A percentile compares a stretch with the other conserved stretches of the same genome.
Evolutionary conservation across 2,888 invertebrate species (phyloP).

Genomic region (Megamerina dolium): DNA sequence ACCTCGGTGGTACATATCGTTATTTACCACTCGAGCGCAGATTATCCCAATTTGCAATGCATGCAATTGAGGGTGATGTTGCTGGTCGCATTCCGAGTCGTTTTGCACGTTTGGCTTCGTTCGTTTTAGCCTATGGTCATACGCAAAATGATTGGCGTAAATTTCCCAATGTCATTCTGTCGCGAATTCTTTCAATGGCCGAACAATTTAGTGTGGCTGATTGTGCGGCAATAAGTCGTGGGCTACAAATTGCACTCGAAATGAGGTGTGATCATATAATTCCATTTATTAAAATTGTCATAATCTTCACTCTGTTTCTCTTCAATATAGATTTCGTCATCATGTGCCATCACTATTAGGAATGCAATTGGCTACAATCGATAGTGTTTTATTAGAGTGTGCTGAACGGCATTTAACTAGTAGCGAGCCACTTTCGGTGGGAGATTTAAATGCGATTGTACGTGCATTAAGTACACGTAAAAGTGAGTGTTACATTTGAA

Average conservation of each 20-base stretch:
- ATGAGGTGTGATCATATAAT: constrained; percentile 25
- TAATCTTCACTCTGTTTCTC: background rate
- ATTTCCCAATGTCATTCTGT: constrained; percentile 43
- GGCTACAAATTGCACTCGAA: constrained; percentile 46
- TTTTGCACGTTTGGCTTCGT: constrained; percentile 47
- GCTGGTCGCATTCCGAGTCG: constrained; percentile 45
- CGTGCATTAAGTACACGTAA: constrained; percentile 35
- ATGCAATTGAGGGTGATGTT: constrained; percentile 40
- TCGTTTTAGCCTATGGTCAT: constrained; percentile 51
- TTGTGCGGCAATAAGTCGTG: constrained; percentile 49
- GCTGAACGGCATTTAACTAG: constrained; percentile 37
- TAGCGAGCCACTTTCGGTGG: constrained; percentile 25
- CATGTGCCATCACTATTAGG: constrained; percentile 28
- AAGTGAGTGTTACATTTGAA: constrained; percentile 34
- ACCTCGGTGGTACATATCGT: constrained; percentile 52
- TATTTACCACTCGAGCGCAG: constrained; percentile 50
- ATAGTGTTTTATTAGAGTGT: constrained; percentile 40
- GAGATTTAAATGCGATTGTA: constrained; percentile 40
- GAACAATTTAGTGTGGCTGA: constrained; percentile 47
- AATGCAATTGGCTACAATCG: constrained; percentile 36
- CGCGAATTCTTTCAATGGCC: constrained; percentile 46
- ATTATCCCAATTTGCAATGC: constrained; percentile 44
- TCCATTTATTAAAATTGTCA: background rate
- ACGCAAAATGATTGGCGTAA: constrained; percentile 36
- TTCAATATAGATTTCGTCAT: constrained; percentile 32